Percentiles rank a stretch among this genome's conserved stretches.
Evolutionary conservation across 2,888 invertebrate species (phyloP).

Genomic region (Diogma glabrata): DNA sequence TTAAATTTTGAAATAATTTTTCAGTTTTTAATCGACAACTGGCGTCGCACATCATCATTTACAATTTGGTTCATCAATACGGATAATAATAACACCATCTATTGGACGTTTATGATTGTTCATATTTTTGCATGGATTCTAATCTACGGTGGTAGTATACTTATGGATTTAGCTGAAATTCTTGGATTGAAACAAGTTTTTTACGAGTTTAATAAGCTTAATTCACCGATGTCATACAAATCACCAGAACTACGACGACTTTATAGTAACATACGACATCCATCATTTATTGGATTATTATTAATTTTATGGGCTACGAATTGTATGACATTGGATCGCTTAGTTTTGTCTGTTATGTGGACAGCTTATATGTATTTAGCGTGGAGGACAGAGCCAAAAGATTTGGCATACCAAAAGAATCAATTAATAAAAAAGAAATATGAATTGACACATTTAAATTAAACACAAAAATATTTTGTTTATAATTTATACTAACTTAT

Average conservation of each 20-base stretch:
- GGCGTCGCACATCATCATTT: slow-evolving; percentile 39
- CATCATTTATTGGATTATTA: slow-evolving; percentile 46
- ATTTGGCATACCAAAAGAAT: slow-evolving; percentile 42
- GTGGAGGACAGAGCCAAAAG: slow-evolving; percentile 46
- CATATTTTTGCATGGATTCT: slow-evolving; percentile 45
- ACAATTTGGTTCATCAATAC: slow-evolving; percentile 45
- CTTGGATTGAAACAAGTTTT: slow-evolving; percentile 50
- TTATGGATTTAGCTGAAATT: slow-evolving; percentile 49
- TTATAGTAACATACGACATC: slow-evolving; percentile 48
- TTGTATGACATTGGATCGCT: slow-evolving; percentile 48
- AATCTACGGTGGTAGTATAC: slow-evolving; percentile 47
- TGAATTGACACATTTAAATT: slow-evolving; percentile 28
- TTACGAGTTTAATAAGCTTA: slow-evolving; percentile 41
- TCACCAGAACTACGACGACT: slow-evolving; percentile 41
- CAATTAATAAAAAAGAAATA: slow-evolving; percentile 40
- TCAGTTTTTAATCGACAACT: slow-evolving; percentile 28
- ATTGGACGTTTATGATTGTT: slow-evolving; percentile 38
- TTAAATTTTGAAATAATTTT: slow-evolving; percentile 25
- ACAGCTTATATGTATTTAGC: slow-evolving; percentile 46
- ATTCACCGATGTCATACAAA: slow-evolving; percentile 42
- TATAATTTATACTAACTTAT: too few species aligned
- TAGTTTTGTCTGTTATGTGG: slow-evolving; percentile 41
- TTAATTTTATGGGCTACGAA: slow-evolving; percentile 47
- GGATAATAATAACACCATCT: slow-evolving; percentile 33
- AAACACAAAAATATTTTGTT: too few species aligned